Percentiles rank a stretch among this genome's conserved stretches.
Conservation (phyloP, 2,888 invertebrate genomes). For the Nymphalis polychloros region DNA sequence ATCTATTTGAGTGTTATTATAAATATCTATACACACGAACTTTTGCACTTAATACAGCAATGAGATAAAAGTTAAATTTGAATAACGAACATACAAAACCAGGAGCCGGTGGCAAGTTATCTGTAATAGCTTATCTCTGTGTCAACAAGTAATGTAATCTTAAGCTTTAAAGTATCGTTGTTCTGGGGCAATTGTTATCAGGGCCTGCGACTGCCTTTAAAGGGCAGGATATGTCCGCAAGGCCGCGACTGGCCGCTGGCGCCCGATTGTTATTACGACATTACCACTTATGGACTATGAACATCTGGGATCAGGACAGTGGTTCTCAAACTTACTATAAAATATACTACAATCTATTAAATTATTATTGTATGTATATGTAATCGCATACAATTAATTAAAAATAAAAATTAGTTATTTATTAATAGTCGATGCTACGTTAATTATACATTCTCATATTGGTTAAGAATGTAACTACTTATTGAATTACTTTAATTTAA, state of each 20-base stretch:
- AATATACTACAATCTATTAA: background rate
- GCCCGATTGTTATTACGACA: slow-evolving; percentile 41
- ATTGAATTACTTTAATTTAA: too few species aligned
- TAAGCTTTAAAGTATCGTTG: slow-evolving; percentile 21
- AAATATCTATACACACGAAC: too few species aligned
- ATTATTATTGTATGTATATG: too few species aligned
- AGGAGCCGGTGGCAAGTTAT: background rate
- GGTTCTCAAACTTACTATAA: slow-evolving; percentile 21
- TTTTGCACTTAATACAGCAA: too few species aligned
- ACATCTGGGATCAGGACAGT: slow-evolving; percentile 40
- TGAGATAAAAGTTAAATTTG: background rate
- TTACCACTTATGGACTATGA: slow-evolving; percentile 40
- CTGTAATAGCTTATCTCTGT: slow-evolving; percentile 7
- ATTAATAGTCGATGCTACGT: too few species aligned
- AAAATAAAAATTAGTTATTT: too few species aligned
- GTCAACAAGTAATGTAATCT: slow-evolving; percentile 7
- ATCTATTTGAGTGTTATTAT: too few species aligned
- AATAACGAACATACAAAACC: background rate
- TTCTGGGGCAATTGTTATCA: slow-evolving; percentile 43
- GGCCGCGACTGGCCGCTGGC: slow-evolving; percentile 33
- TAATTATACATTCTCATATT: too few species aligned
- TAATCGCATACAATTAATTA: too few species aligned
- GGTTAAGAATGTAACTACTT: background rate
- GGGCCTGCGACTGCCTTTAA: slow-evolving; percentile 43
- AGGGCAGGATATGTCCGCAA: slow-evolving; percentile 39